Evolutionary conservation across 2,888 invertebrate genomes (phyloP).

Genomic region (Platerodrilus igneus): DNA sequence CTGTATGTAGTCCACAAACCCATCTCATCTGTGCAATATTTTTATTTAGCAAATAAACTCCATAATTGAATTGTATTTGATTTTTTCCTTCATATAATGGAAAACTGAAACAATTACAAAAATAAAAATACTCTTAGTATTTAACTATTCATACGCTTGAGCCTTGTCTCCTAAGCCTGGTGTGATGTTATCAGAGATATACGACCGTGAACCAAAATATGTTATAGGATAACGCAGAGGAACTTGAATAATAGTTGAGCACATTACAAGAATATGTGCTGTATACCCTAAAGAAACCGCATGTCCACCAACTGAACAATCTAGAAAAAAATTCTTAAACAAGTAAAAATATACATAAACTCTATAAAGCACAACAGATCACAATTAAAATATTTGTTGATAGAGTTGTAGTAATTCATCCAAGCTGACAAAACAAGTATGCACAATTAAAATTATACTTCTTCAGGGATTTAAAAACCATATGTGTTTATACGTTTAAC

Average conservation of each 20-base stretch:
- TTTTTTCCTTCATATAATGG: constrained; percentile 79
- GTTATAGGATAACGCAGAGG: constrained; percentile 81
- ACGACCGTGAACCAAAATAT: constrained; percentile 76
- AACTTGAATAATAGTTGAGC: constrained; percentile 76
- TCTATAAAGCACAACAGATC: neutral
- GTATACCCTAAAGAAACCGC: constrained; percentile 86
- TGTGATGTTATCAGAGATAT: constrained; percentile 74
- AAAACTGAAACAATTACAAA: constrained; percentile 58
- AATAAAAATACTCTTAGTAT: constrained; percentile 11
- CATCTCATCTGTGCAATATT: constrained; percentile 88
- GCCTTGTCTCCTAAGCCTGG: constrained; percentile 62
- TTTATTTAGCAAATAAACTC: constrained; percentile 87
- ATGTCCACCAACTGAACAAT: constrained; percentile 58
- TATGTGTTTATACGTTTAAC: no score
- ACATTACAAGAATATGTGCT: constrained; percentile 76
- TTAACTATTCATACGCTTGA: constrained; percentile 53
- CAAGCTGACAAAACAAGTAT: no score
- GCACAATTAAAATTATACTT: no score
- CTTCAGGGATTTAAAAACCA: no score
- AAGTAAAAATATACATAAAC: neutral
- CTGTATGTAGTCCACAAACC: constrained; percentile 67
- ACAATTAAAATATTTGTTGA: neutral
- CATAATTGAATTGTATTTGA: constrained; percentile 78
- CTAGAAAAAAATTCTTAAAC: constrained; percentile 28
- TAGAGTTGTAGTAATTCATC: no score